Conservation (phyloP, 1,140 invertebrate species). For the Protaetia brevitarsis region DNA sequence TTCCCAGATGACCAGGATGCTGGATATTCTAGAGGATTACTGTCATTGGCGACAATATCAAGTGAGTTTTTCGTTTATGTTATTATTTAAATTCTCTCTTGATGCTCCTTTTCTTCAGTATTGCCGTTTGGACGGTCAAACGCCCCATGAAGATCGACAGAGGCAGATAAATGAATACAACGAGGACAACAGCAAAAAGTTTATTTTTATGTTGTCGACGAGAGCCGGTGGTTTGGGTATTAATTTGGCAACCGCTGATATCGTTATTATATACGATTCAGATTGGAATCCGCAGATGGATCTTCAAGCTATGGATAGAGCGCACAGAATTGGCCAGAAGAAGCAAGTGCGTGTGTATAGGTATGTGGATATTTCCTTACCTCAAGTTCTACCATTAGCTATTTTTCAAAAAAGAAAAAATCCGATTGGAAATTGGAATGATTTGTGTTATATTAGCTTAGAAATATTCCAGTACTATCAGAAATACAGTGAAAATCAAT, state of each 20-base stretch:
- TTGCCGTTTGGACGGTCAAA: slow-evolving; percentile 95
- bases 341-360: slow-evolving; percentile 90
- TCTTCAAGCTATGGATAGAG: slow-evolving; percentile 96
- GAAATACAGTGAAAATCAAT: too few species aligned
- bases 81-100: neutral
- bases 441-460: too few species aligned
- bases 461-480: too few species aligned
- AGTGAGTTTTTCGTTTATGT: slow-evolving; percentile 44
- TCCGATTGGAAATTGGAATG: too few species aligned
- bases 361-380: slow-evolving; percentile 28
- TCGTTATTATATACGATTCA: slow-evolving; percentile 97
- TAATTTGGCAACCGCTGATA: slow-evolving; percentile 97
- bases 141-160: slow-evolving; percentile 95
- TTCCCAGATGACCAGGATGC: slow-evolving; percentile 98
- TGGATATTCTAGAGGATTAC: slow-evolving; percentile 99
- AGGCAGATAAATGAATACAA: slow-evolving; percentile 96
- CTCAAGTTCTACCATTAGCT: too few species aligned
- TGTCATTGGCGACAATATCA: slow-evolving; percentile 88
- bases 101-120: slow-evolving; percentile 59
- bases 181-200: slow-evolving; percentile 85
- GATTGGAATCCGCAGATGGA: slow-evolving; percentile 99
- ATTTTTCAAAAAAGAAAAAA: too few species aligned
- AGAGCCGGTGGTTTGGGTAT: slow-evolving; percentile 98
- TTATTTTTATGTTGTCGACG: slow-evolving; percentile 98
- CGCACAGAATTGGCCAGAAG: slow-evolving; percentile 98